Percentiles rank a stretch among this genome's conserved stretches.
These are phyloP conservation scores for Gymnocypris eckloni DNA, from an alignment of 2,797 vertebrate species.

Conservation along the genomic window DNA sequence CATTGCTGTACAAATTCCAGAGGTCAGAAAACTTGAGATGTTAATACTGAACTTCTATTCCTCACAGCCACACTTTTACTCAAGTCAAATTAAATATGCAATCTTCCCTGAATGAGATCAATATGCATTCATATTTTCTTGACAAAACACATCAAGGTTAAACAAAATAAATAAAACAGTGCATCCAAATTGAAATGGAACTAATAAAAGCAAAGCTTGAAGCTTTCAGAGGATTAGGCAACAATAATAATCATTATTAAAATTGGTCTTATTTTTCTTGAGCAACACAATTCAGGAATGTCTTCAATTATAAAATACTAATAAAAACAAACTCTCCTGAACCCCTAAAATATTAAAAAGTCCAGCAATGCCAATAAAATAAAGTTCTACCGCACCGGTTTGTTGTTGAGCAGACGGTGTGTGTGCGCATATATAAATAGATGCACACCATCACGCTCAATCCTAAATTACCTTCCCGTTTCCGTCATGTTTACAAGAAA, in stretches of 20 bases:
- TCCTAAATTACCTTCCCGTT: conserved; percentile 4
- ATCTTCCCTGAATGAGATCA: neutral
- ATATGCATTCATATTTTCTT: neutral
- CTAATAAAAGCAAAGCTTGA: neutral
- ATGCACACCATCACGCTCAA: neutral
- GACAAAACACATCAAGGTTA: neutral
- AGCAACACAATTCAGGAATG: conserved; percentile 64
- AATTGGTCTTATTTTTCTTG: conserved; percentile 29
- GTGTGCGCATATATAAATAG: neutral
- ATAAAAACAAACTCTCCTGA: conserved; percentile 64
- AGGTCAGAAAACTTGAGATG: neutral
- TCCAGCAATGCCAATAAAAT: conserved; percentile 43
- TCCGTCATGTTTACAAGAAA: neutral
- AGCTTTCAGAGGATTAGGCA: neutral
- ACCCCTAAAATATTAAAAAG: conserved; percentile 62
- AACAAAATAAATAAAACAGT: neutral
- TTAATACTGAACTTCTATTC: neutral
- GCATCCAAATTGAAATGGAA: neutral
- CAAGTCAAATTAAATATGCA: neutral
- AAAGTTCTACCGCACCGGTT: neutral
- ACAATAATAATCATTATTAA: conserved; percentile 11
- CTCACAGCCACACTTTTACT: neutral
- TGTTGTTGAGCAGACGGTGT: neutral
- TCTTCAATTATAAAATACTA: conserved; percentile 34
- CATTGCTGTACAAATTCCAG: neutral